Evolutionary conservation across 2,888 invertebrate genomes (phyloP), one percentile per base, ranked within the genome.

Genomic region (Venusia cambrica): DNA sequence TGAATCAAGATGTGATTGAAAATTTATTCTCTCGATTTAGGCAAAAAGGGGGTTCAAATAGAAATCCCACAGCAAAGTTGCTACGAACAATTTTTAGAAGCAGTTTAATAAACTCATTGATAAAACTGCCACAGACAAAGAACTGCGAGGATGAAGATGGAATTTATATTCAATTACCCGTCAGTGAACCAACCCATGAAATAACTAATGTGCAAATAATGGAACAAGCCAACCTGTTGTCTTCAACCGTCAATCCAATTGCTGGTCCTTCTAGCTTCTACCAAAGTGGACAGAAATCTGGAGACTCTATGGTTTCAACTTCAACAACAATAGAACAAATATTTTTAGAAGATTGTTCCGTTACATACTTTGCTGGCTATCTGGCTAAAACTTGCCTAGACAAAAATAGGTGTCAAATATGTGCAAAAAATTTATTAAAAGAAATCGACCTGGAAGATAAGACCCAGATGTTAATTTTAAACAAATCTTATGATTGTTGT

Each of bases 1-100:
- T 39, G 20, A 38, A 38, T 16, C 33, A 38, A 20, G 33, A 38
- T 19, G 25, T 33, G 2, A 24, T 29, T 4, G 39, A 39, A 38
- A 38, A 38, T 26, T 24, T 38, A 20, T 38, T 38, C 24, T 32
- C 38, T 6, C 22, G 32, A 7, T 39, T 34, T 27, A 20, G 39
- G 15, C 29, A 34, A 18, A 39, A 39, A 13, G 39, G 34, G 12
- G 33, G 25, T 5, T 20, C 17, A n/a, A 38, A 38, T 11, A 24
- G 18, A 25, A 38, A 38, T 7, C 39, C 27, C 6, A 26, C 26
- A 2, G 16, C 16, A 26, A 26, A 26, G 13, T 11, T 16, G 11
- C 14, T 38, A 5, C 4, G 33, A 18, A 24, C 33, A 4, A 32
- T 38, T 7, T 38, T 38, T 24, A 16, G 38, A 33, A 33, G 32